Percentiles rank a stretch among this genome's conserved stretches.
phyloP scores from a whole-genome alignment of 2,888 invertebrate species.

The Amphipyra tragopoginis region DNA sequence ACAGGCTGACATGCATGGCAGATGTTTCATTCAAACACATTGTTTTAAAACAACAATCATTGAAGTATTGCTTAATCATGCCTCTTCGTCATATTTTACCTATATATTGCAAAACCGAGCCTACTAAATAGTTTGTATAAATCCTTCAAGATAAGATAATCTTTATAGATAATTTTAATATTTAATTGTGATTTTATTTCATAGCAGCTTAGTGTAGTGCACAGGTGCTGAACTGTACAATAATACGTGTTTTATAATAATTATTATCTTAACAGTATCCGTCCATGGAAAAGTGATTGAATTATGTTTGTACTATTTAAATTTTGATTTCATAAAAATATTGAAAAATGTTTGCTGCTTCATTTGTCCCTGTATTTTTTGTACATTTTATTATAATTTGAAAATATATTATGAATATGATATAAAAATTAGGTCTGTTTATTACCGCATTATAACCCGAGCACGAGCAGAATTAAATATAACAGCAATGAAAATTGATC shows the following conservation, averaged over 20 bases:
- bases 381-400: slow-evolving; percentile 16
- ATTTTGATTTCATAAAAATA: slow-evolving; percentile 12
- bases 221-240: background rate
- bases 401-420: background rate
- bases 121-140: slow-evolving; percentile 21
- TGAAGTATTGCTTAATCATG: slow-evolving; percentile 35
- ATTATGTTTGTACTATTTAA: slow-evolving; percentile 1
- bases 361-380: slow-evolving; percentile 33
- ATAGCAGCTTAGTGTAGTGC: background rate
- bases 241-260: background rate
- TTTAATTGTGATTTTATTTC: slow-evolving; percentile 7
- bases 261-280: background rate
- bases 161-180: slow-evolving; percentile 17
- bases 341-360: background rate
- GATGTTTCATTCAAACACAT: slow-evolving; percentile 26
- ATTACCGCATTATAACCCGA: background rate
- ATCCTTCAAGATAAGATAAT: slow-evolving; percentile 42
- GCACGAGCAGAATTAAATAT: slow-evolving; percentile 1
- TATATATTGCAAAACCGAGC: slow-evolving; percentile 14
- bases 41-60: slow-evolving; percentile 18
- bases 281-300: slow-evolving; percentile 7
- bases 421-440: background rate
- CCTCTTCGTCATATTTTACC: slow-evolving; percentile 32
- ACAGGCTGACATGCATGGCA: slow-evolving; percentile 59
- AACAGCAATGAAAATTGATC: background rate